Evolutionary conservation across 2,888 invertebrate genomes (phyloP).

Genomic region (Meganola albula): DNA sequence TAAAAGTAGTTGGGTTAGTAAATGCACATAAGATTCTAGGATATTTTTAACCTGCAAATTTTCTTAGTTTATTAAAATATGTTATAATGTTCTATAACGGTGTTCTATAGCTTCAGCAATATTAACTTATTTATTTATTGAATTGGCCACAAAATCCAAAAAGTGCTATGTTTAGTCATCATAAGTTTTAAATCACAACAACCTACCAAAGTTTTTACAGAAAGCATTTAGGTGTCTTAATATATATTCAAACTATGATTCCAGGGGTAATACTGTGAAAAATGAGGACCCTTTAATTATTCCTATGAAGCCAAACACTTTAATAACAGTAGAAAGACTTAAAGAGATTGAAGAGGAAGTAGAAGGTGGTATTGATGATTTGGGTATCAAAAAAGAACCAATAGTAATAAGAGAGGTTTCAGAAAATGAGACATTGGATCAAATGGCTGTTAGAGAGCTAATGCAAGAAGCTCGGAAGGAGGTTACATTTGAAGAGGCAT

Average conservation of each 20-base stretch:
- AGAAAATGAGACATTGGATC: conserved; percentile 72
- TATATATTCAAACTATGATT: conserved; percentile 19
- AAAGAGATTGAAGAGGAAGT: conserved; percentile 70
- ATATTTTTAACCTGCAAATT: too few relatives aligned
- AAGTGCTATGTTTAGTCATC: too few relatives aligned
- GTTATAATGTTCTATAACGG: too few relatives aligned
- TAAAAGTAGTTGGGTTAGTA: conserved; percentile 85
- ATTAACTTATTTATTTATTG: too few relatives aligned
- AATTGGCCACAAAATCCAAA: too few relatives aligned
- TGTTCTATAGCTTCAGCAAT: too few relatives aligned
- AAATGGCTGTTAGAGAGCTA: conserved; percentile 85
- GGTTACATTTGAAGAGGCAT: conserved; percentile 46
- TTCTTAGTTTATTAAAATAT: too few relatives aligned
- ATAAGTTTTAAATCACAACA: too few relatives aligned
- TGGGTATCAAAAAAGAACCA: conserved; percentile 36
- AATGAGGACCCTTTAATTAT: conserved; percentile 80
- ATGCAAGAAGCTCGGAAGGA: conserved; percentile 76
- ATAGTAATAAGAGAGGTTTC: conserved; percentile 38
- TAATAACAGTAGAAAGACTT: conserved; percentile 69
- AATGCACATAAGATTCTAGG: too few relatives aligned
- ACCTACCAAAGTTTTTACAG: too few relatives aligned
- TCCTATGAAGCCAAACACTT: conserved; percentile 78
- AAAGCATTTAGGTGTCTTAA: not conserved
- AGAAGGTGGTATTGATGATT: conserved; percentile 70
- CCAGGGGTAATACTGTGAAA: conserved; percentile 72